Evolutionary conservation across 2,797 vertebrate species (phyloP), one percentile per base, ranked within the genome.

Genomic region (Acanthurus tractus): DNA sequence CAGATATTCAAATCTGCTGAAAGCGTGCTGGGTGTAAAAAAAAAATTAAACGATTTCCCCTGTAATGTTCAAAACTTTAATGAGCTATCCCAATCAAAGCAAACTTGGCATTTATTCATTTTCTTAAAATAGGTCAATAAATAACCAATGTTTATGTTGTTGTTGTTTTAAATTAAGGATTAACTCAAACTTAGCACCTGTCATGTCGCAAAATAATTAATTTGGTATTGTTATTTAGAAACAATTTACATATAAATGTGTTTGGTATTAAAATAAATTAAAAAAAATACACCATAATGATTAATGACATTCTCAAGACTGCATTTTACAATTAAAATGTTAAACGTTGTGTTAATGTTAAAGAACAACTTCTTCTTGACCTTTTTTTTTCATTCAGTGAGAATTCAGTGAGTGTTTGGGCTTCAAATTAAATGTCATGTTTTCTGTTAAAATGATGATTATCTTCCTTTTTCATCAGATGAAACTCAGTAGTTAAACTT

Each of bases 211-310:
- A 88, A 80, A 92, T 89, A 93, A 94, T 95, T 94, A 94, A 96
- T 96, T 95, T 95, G 91, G 88, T 86, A 90, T 95, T 95, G 94
- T 95, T 96, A 94, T 95, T 96, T 95, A 91, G 94, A 93, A 95
- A 95, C 95, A 86, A 97, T 97, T 98, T 97, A 95, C 96, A 97
- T 97, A 96, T 95, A 97, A 97, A 97, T 97, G 95, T 91, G 90
- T 93, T 95, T 96, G 94, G 89, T 92, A 93, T 89, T 84, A 85
- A 91, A 93, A 93, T 83, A 90, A 91, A 92, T 94, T 90, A 92
- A 95, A 89, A 95, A 89, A 94, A 94, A 96, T 95, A 92, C 92
- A 92, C 91, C 89, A 82, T 82, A 90, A 93, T 94, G 88, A 83
- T 92, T 96, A 95, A 96, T 96, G 92, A 95, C 87, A 92, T 95